A percentile compares a stretch with the other conserved stretches of the same genome.
Evolutionary conservation across 2,797 vertebrate species (phyloP).

Genomic region (Syndactyla subalaris): DNA sequence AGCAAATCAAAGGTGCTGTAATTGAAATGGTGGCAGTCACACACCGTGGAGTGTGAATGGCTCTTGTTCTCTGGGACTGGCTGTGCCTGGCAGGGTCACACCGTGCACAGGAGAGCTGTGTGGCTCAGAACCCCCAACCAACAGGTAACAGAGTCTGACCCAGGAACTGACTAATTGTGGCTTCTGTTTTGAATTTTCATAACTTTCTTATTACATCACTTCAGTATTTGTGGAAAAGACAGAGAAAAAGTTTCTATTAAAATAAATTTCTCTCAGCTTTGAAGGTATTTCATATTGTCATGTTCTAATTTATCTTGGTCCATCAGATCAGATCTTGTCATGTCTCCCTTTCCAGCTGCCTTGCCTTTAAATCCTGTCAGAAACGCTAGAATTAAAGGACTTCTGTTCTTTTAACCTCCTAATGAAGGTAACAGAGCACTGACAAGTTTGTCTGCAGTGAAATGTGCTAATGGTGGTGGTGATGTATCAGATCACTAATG

Average conservation of each 20-base stretch:
- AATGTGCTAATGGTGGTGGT: neutral
- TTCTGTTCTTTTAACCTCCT: neutral
- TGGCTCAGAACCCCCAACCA: accelerated
- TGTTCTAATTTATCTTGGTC: neutral
- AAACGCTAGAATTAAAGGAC: neutral
- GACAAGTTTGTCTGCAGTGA: neutral
- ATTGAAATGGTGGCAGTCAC: neutral
- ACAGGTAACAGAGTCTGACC: neutral
- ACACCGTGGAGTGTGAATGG: accelerated
- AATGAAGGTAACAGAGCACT: neutral
- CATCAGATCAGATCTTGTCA: neutral
- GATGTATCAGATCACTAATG: neutral
- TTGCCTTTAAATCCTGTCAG: neutral
- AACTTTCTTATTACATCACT: neutral
- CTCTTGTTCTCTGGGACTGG: neutral
- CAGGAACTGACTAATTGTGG: no score
- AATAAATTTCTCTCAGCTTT: neutral
- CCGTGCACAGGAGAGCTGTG: neutral
- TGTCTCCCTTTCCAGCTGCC: neutral
- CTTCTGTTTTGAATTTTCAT: neutral
- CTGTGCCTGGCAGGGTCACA: neutral
- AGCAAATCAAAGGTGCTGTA: neutral
- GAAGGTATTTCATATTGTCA: neutral
- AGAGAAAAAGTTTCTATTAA: neutral
- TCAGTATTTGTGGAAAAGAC: neutral